Evolutionary conservation across 2,797 vertebrate species (phyloP).

Genomic region (Microctenopoma lineatum): DNA sequence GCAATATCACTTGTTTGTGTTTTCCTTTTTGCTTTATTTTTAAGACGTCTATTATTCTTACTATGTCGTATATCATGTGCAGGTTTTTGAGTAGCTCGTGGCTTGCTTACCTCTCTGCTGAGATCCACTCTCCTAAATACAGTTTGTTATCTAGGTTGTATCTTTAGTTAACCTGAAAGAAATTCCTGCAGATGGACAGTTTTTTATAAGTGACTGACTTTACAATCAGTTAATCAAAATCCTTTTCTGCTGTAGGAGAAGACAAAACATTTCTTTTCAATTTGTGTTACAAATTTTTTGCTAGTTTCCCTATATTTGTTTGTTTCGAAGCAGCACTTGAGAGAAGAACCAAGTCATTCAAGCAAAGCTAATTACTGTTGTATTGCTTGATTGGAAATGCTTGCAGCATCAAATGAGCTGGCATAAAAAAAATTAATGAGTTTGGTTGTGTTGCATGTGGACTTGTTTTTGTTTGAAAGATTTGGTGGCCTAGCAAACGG

Average conservation of each 20-base stretch:
- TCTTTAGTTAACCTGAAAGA: conserved; percentile 59
- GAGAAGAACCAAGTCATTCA: conserved; percentile 72
- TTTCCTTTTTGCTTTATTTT: conserved; percentile 31
- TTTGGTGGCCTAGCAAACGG: conserved; percentile 5
- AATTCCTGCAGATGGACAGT: conserved; percentile 29
- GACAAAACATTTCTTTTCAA: conserved; percentile 41
- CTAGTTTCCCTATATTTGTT: conserved; percentile 64
- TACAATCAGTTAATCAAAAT: conserved; percentile 31
- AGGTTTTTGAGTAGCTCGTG: conserved; percentile 32
- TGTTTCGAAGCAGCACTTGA: conserved; percentile 71
- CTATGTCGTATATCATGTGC: conserved; percentile 28
- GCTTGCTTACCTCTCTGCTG: conserved; percentile 38
- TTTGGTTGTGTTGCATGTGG: conserved; percentile 27
- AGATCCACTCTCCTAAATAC: conserved; percentile 32
- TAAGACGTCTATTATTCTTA: conserved; percentile 37
- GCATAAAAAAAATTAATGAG: conserved; percentile 13
- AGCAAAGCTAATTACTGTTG: conserved; percentile 73
- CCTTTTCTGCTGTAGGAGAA: conserved; percentile 15
- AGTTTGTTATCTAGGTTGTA: conserved; percentile 35
- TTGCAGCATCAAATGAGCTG: conserved; percentile 30
- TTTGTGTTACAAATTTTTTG: conserved; percentile 36
- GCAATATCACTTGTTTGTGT: conserved; percentile 35
- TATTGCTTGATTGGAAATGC: conserved; percentile 72
- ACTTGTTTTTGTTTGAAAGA: conserved; percentile 10
- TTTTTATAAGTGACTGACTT: conserved; percentile 38